Conservation (phyloP, 2,113 vertebrate genomes). For the Lanius collurio region DNA sequence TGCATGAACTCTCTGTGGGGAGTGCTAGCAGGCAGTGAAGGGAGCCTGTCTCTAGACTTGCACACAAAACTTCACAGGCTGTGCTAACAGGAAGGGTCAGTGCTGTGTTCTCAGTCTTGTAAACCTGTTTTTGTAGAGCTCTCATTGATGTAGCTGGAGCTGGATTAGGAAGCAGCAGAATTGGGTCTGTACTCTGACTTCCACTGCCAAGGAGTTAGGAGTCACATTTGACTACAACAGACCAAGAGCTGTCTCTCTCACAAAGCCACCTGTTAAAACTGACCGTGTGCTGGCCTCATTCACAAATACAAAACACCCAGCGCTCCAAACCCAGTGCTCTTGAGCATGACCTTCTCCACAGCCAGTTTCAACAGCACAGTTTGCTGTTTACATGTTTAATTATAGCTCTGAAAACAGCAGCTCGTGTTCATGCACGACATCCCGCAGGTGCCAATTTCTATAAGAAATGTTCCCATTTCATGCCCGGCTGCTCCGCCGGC, state of each 20-base stretch:
- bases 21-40: background rate
- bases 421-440: background rate
- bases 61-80: background rate
- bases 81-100: background rate
- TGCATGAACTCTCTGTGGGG: background rate
- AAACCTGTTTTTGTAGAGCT: background rate
- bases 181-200: background rate
- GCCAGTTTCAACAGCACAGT: background rate
- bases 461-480: constrained; percentile 36
- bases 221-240: background rate
- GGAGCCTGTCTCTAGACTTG: background rate
- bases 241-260: background rate
- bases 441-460: constrained; percentile 32
- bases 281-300: background rate
- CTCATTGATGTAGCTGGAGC: background rate
- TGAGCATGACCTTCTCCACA: background rate
- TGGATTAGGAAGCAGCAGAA: background rate
- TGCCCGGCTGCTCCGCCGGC: background rate
- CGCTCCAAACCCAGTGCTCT: background rate
- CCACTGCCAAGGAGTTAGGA: background rate
- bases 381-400: constrained; percentile 34
- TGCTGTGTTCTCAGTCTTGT: background rate
- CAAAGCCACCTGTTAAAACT: constrained; percentile 17
- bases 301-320: background rate
- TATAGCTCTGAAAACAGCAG: background rate